Conservation (phyloP, 1,140 invertebrate genomes). For the Dolichoris vasculosae region DNA sequence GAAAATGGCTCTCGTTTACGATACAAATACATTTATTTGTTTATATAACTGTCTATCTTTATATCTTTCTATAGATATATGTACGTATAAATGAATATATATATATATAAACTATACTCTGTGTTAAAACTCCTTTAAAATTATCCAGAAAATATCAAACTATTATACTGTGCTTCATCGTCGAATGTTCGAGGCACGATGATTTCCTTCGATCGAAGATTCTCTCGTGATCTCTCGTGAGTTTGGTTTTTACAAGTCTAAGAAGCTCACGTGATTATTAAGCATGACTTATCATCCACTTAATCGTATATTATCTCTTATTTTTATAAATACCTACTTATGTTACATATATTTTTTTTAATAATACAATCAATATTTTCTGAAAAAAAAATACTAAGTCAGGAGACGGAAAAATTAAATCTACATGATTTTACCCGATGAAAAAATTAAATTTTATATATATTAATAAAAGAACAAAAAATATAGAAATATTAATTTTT, state of each 20-base stretch:
- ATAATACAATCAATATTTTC: too few relatives aligned
- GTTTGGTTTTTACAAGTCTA: not conserved
- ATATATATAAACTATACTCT: not conserved
- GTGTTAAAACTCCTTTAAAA: not conserved
- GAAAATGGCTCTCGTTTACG: too few relatives aligned
- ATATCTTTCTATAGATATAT: not conserved
- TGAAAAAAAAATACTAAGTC: too few relatives aligned
- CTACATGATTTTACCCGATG: too few relatives aligned
- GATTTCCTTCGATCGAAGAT: not conserved
- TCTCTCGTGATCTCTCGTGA: conserved; percentile 9
- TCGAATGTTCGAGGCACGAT: conserved; percentile 11
- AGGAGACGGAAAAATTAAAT: too few relatives aligned
- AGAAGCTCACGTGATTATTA: not conserved
- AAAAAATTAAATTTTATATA: too few relatives aligned
- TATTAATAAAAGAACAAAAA: too few relatives aligned
- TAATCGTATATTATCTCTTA: not conserved
- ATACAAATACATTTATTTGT: too few relatives aligned
- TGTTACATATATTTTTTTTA: not conserved
- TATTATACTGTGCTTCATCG: not conserved
- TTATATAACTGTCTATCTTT: not conserved
- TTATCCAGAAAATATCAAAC: not conserved
- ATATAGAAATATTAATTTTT: too few relatives aligned
- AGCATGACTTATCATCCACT: not conserved
- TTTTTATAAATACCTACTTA: not conserved
- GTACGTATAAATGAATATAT: too few relatives aligned